These are phyloP conservation scores for Spilosoma lubricipeda DNA, from an alignment of 2,888 invertebrate species.

Conservation along the genomic window DNA sequence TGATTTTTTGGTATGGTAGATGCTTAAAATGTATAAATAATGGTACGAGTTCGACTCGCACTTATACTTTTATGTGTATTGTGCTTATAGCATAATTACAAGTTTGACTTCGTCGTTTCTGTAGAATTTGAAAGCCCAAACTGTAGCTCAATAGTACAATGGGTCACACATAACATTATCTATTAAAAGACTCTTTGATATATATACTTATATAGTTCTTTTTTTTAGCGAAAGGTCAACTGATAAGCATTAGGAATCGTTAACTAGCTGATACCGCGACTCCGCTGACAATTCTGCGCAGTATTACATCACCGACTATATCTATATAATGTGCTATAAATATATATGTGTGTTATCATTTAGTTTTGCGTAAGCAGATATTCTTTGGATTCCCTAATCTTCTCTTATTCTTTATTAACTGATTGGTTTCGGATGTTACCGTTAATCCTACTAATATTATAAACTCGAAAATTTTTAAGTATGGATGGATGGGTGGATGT, in stretches of 20 bases:
- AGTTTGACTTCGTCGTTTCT: too few species aligned
- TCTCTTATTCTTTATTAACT: background rate
- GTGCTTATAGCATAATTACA: too few species aligned
- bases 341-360: background rate
- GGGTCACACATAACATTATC: conserved; percentile 31
- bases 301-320: conserved; percentile 6
- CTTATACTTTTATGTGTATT: too few species aligned
- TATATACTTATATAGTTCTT: conserved; percentile 33
- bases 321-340: background rate
- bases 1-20: too few species aligned
- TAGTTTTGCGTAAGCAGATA: background rate
- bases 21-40: too few species aligned
- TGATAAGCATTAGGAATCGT: conserved; percentile 46
- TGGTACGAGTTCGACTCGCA: too few species aligned
- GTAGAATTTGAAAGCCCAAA: conserved; percentile 6
- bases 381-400: background rate
- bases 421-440: background rate
- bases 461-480: too few species aligned
- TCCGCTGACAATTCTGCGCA: conserved; percentile 22
- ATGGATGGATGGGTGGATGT: too few species aligned
- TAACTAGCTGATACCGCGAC: conserved; percentile 33
- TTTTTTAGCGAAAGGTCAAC: conserved; percentile 43
- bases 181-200: conserved; percentile 39
- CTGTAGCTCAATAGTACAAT: conserved; percentile 15
- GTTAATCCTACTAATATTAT: too few species aligned